Evolutionary conservation across 2,888 invertebrate genomes (phyloP).

Genomic region (Anaspis maculata): DNA sequence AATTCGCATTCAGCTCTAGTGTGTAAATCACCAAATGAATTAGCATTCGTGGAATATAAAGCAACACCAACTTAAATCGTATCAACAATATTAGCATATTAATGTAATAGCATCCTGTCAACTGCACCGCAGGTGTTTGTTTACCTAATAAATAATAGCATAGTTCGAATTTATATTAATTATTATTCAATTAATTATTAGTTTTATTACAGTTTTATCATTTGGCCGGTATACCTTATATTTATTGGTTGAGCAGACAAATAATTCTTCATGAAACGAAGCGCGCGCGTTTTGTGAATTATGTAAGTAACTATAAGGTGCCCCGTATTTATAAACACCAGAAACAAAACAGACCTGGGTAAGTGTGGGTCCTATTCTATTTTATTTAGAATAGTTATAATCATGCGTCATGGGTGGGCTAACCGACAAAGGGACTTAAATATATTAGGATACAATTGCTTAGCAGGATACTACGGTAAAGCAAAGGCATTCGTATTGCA

Average conservation of each 20-base stretch:
- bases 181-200: slow-evolving; percentile 8
- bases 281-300: too few species aligned
- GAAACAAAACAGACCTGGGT: slow-evolving; percentile 8
- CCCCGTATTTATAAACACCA: slow-evolving; percentile 5
- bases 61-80: slow-evolving; percentile 9
- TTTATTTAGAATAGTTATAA: slow-evolving; percentile 16
- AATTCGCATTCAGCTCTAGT: slow-evolving; percentile 3
- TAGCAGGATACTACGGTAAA: slow-evolving; percentile 31
- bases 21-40: slow-evolving; percentile 5
- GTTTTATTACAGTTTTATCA: not conserved
- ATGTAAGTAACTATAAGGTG: not conserved
- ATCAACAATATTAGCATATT: slow-evolving; percentile 9
- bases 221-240: too few species aligned
- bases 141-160: slow-evolving; percentile 12
- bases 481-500: slow-evolving; percentile 28
- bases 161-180: slow-evolving; percentile 10
- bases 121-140: slow-evolving; percentile 12
- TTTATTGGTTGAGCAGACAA: too few species aligned
- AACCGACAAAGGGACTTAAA: slow-evolving; percentile 38
- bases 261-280: too few species aligned
- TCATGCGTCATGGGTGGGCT: slow-evolving; percentile 33
- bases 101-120: slow-evolving; percentile 11
- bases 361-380: slow-evolving; percentile 14
- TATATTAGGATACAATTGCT: slow-evolving; percentile 39
- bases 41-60: slow-evolving; percentile 4